Percentiles rank a stretch among this genome's conserved stretches.
Conservation (phyloP, 2,113 vertebrate genomes). For the Prunella fulvescens region DNA sequence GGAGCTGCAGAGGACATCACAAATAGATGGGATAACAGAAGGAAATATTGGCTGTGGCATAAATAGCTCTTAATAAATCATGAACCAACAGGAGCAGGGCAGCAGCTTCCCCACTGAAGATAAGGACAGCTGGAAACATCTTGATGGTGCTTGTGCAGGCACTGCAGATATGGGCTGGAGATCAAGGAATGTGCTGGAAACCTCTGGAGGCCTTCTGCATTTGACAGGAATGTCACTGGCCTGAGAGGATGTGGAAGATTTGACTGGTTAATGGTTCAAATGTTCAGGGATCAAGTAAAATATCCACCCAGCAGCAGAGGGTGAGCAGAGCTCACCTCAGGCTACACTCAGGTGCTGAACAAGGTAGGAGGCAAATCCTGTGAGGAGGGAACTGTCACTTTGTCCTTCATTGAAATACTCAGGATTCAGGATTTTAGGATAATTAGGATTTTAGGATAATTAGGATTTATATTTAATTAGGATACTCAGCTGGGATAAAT, state of each 20-base stretch:
- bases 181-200: background rate
- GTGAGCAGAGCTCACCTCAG: background rate
- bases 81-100: background rate
- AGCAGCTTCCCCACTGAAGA: background rate
- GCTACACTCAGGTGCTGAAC: no score
- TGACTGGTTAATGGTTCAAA: background rate
- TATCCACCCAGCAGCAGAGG: no score
- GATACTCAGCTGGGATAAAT: background rate
- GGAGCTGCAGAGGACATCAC: constrained; percentile 31
- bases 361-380: background rate
- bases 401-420: background rate
- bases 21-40: constrained; percentile 54
- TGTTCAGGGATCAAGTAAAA: background rate
- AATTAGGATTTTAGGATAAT: background rate
- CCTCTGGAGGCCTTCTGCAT: background rate
- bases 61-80: constrained; percentile 69
- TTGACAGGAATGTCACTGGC: background rate
- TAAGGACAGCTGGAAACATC: background rate
- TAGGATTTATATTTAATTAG: background rate
- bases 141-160: background rate
- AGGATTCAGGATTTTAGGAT: background rate
- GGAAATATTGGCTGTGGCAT: constrained; percentile 58
- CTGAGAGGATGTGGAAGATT: background rate
- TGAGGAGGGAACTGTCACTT: background rate
- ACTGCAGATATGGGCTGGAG: background rate